A percentile compares a stretch with the other conserved stretches of the same genome.
Conservation (phyloP, 2,797 vertebrate species). For the Pteronotus mesoamericanus region DNA sequence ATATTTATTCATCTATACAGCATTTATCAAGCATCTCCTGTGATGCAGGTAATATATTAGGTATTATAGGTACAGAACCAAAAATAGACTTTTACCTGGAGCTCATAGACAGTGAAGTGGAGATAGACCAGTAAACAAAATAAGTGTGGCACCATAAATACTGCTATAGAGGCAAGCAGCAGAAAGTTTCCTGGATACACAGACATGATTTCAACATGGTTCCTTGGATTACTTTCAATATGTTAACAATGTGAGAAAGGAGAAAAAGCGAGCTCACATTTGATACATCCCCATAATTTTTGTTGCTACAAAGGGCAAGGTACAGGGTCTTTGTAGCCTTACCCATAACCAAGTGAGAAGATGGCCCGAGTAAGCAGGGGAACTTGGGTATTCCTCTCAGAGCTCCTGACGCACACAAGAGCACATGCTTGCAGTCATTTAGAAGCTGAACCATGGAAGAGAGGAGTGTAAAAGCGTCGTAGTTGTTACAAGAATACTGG, state of each 20-base stretch:
- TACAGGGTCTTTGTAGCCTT: neutral
- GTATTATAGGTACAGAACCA: neutral
- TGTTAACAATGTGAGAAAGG: neutral
- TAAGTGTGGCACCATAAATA: neutral
- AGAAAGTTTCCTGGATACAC: neutral
- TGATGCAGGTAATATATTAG: neutral
- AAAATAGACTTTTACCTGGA: neutral
- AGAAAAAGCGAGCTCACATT: neutral
- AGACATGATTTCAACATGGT: neutral
- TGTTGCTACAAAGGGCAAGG: neutral
- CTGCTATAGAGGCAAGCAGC: neutral
- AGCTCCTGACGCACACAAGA: neutral
- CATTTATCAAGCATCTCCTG: neutral
- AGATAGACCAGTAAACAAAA: neutral
- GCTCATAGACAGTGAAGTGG: neutral
- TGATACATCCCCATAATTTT: neutral
- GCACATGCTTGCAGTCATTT: neutral
- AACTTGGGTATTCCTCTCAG: neutral
- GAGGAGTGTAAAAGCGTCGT: fast-evolving
- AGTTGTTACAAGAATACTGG: neutral
- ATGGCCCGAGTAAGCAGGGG: neutral
- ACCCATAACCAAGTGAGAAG: neutral
- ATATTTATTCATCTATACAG: neutral
- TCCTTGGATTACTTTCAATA: neutral
- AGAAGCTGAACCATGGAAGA: neutral